Evolutionary conservation across 1,140 invertebrate genomes (phyloP).

Genomic region (Mizuhopecten yessoensis): DNA sequence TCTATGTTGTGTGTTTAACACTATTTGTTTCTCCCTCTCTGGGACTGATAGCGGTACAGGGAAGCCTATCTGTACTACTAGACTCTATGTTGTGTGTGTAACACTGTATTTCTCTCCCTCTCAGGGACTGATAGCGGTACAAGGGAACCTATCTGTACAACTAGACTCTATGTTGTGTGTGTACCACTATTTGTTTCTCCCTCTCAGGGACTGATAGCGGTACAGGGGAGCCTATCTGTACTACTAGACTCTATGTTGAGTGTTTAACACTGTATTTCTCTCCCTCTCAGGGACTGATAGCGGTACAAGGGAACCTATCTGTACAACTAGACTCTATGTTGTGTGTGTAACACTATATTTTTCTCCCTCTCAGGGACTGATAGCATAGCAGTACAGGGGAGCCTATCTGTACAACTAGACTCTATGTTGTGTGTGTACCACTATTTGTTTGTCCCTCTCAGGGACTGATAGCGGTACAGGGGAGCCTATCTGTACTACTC

Average conservation of each 20-base stretch:
- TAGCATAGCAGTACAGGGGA: slow-evolving; percentile 97
- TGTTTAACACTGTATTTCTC: too few relatives aligned
- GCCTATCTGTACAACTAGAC: slow-evolving; percentile 93
- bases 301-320: too few relatives aligned
- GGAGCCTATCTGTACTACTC: slow-evolving; percentile 95
- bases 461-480: slow-evolving; percentile 97
- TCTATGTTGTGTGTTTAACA: slow-evolving; percentile 91
- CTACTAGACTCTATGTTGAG: slow-evolving; percentile 96
- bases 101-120: too few relatives aligned
- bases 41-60: slow-evolving; percentile 97
- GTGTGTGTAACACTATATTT: slow-evolving; percentile 18
- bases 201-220: slow-evolving; percentile 93
- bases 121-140: too few relatives aligned
- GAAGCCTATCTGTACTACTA: slow-evolving; percentile 95
- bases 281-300: too few relatives aligned
- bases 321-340: not conserved
- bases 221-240: slow-evolving; percentile 97
- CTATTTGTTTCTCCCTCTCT: slow-evolving; percentile 79
- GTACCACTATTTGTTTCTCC: slow-evolving; percentile 35
- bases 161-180: not conserved
- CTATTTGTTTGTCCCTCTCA: slow-evolving; percentile 80
- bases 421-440: not conserved
- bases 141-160: too few relatives aligned
- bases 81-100: slow-evolving; percentile 97
- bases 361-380: slow-evolving; percentile 89